Evolutionary conservation across 1,140 invertebrate species (phyloP), one percentile per base, ranked within the genome.

Genomic region (Caenorhabditis briggsae): DNA sequence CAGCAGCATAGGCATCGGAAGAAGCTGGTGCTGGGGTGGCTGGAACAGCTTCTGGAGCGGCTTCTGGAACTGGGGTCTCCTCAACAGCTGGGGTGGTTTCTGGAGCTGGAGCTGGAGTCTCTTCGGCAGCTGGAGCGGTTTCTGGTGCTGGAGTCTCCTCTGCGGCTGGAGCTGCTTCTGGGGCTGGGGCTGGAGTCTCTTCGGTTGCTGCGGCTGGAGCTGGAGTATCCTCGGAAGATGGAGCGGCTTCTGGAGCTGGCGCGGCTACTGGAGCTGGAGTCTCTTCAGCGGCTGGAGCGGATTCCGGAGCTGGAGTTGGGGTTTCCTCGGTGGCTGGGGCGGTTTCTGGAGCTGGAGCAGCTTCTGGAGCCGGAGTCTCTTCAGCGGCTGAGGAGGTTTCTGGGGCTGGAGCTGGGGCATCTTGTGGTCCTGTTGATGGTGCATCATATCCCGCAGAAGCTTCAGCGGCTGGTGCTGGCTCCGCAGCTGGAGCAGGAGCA

Each of bases 11-110:
- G 33, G 33, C 33, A 33, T 33, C 33, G 33, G 33, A 33, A 50
- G 78, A 20, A 53, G 43, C 53, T 86, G 85, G 50, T 16, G 74
- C 85, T 86, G 85, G 65, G 48, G 85, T 78, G 18, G 41, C 70
- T 83, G 48, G n/a, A 11, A 46, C 70, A 5, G 33, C 70, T 46
- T 64, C 61, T 14, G 64, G 11, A 14, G 64, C 41, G 14, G 70
- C n/a, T 9, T 46, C 70, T 23, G 70, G 70, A 12, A 46, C 70
- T 50, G 70, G 70, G 16, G 64, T 70, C 2, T 70, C 64, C 18
- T 70, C 43, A n/a, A 33, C 64, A 0, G 23, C 64, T 46, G 64
- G 64, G 46, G 64, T 16, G 9, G 64, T 33, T 5, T 18, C 64
- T 70, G 64, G 64, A 70, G 64, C 43, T 70, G 33, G 33, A 70